Evolutionary conservation across 2,888 invertebrate genomes (phyloP), one percentile per base, ranked within the genome.

Genomic region (Leucophora obtusa): DNA sequence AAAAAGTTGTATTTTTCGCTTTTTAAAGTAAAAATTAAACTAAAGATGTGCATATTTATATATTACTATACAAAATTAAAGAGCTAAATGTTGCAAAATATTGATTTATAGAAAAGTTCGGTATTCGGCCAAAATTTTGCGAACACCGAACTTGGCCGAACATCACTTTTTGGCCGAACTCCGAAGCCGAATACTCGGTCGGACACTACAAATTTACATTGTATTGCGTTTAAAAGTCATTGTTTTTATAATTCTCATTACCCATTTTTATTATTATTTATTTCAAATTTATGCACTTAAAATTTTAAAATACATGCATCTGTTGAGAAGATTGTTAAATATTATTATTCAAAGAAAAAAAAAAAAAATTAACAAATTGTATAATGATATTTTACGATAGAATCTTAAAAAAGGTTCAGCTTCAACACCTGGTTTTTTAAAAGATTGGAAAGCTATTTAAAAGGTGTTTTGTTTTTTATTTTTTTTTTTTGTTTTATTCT

Each of bases 401-500:
- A 47, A 47, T 47, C 68, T 9, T 7, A 43, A n/a, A 47, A 43
- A 54, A 35, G 14, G 14, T 51, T 24, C 35, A 54, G 53, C 47
- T 72, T 79, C 66, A 79, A 74, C 79, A 74, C 70, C 65, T 79
- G 63, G 62, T 38, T 21, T 14, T 1, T 17, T 17, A 33, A 21
- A 59, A 59, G 18, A 14, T 18, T 60, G 51, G 9, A 18, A 56
- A 11, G 24, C 9, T 51, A 28, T 14, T 33, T 53, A 38, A 51
- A 21, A 65, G 7, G 4, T 28, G 28, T 7, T n/a, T n/a, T n/a
- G 4, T 21, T 21, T 21, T 21, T 21, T 21, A 3, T 2, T 28
- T 28, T 28, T 10, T 18, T 63, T 18, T 51, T 18, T 38, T 21
- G 11, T 43, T 11, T 43, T 14, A 1, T 17, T 28, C 38, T 59